Base-by-base conservation (phyloP, 2,113 vertebrate genomes). In the Ceratotherium simum region DNA sequence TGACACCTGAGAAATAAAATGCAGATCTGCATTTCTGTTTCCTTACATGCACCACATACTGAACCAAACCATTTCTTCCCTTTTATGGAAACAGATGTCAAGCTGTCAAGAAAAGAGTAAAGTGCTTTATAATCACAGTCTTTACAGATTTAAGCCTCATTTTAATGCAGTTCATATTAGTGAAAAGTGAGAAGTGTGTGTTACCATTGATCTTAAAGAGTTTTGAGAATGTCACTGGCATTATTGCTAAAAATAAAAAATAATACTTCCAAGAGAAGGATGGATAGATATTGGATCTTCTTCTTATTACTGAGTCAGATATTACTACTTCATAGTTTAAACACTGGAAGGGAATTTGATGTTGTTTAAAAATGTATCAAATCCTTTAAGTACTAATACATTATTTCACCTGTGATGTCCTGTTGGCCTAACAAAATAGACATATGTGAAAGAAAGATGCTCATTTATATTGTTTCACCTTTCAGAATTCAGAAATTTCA, bases 81-180 rank as follows among this genome's bases (percentile, higher is more conserved):
- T 96, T 97, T 95, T 95, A 90, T 91, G 86, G 90, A 94, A 95
- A 89, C n/a, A 75, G 48, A 80, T 97, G 82, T 95, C 95, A 95
- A 92, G 16, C 73, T 96, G 67, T 96, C 95, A 95, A 85, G 67
- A 88, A 96, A 76, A 97, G 79, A 88, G 23, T 46, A 76, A 97
- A 92, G 69, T 96, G 42, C 16, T 96, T 95, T 89, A 78, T 81
- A 95, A 96, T 84, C 90, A 94, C 62, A 31, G 29, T 76, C 65
- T 94, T 95, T 91, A 65, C 76, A 75, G 46, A 95, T 78, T 82
- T 95, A 96, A 91, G 39, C 20, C 12, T 95, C 67, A 70, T 95
- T 97, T 97, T 86, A 95, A 86, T 85, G 29, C 25, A 80, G 23
- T 86, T 97, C 25, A 36, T 92, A 78, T 81, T 84, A 58, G 58